A percentile compares a stretch with the other conserved stretches of the same genome.
These are phyloP conservation scores for Papilio aristodemus DNA, from an alignment of 1,140 invertebrate species.

Conservation along the genomic window DNA sequence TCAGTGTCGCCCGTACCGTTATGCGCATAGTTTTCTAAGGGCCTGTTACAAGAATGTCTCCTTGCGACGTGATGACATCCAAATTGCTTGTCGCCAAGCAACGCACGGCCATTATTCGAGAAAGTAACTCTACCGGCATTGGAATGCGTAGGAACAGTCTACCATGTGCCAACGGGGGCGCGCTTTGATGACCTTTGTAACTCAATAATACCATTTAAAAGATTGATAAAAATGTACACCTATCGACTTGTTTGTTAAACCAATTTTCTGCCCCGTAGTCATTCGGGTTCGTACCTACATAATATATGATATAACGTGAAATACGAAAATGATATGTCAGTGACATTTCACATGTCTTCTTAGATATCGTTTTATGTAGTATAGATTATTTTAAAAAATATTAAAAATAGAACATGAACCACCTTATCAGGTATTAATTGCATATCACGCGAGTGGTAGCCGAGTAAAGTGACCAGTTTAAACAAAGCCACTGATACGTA, in stretches of 20 bases:
- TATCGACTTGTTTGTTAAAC: too few species aligned
- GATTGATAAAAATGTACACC: neutral
- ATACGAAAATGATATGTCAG: too few species aligned
- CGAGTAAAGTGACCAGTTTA: conserved; percentile 37
- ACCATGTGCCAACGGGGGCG: conserved; percentile 2
- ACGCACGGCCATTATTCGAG: conserved; percentile 53
- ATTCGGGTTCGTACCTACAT: too few species aligned
- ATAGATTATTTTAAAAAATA: conserved; percentile 19
- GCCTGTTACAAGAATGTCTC: conserved; percentile 52
- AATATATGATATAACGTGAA: too few species aligned
- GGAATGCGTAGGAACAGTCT: conserved; percentile 47
- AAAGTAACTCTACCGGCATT: conserved; percentile 53
- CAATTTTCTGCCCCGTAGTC: too few species aligned
- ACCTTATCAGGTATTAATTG: conserved; percentile 50
- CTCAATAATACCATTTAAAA: neutral
- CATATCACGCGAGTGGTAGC: conserved; percentile 40
- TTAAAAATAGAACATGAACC: conserved; percentile 35
- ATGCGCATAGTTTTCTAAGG: conserved; percentile 59
- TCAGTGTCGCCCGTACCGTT: conserved; percentile 36
- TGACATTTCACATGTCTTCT: too few species aligned
- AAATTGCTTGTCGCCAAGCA: conserved; percentile 56
- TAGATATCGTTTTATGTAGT: too few species aligned
- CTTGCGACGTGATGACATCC: conserved; percentile 56
- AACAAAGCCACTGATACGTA: conserved; percentile 33
- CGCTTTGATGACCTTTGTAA: neutral